Percentiles rank a stretch among this genome's conserved stretches.
phyloP scores from a whole-genome alignment of 2,888 invertebrate species.

The Diarsia rubi region DNA sequence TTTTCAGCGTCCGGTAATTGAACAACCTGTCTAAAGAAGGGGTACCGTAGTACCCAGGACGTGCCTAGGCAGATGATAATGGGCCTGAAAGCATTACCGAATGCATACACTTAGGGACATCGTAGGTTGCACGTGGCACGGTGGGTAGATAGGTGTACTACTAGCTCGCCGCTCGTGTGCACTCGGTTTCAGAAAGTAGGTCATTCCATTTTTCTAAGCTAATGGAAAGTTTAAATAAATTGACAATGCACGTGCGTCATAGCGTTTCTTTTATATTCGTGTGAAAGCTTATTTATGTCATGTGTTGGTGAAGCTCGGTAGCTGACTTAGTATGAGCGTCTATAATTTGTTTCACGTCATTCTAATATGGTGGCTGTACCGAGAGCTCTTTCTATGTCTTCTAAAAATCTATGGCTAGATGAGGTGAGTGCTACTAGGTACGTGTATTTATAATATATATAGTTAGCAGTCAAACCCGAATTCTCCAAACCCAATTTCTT shows the following conservation, averaged over 20 bases:
- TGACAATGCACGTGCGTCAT: conserved; percentile 21
- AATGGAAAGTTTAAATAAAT: conserved; percentile 25
- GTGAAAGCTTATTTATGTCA: conserved; percentile 21
- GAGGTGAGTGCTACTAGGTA: too few relatives aligned
- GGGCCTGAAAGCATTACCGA: not conserved
- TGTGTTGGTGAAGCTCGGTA: not conserved
- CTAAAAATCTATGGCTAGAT: too few relatives aligned
- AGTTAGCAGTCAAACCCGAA: too few relatives aligned
- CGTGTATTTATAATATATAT: too few relatives aligned
- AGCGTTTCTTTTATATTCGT: conserved; percentile 2
- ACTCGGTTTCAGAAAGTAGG: not conserved
- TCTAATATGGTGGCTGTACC: not conserved
- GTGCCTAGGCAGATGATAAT: not conserved
- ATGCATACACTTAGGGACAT: not conserved
- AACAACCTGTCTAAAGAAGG: not conserved
- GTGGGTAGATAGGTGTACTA: not conserved
- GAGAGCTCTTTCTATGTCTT: not conserved
- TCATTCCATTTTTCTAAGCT: conserved; percentile 22
- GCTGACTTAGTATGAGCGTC: not conserved
- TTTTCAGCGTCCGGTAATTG: too few relatives aligned
- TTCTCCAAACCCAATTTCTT: too few relatives aligned
- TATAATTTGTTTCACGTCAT: not conserved
- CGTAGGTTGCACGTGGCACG: not conserved
- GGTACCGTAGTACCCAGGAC: not conserved
- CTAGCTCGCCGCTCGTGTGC: not conserved